Conservation (phyloP, 2,888 invertebrate species). For the Lypha dubia region DNA sequence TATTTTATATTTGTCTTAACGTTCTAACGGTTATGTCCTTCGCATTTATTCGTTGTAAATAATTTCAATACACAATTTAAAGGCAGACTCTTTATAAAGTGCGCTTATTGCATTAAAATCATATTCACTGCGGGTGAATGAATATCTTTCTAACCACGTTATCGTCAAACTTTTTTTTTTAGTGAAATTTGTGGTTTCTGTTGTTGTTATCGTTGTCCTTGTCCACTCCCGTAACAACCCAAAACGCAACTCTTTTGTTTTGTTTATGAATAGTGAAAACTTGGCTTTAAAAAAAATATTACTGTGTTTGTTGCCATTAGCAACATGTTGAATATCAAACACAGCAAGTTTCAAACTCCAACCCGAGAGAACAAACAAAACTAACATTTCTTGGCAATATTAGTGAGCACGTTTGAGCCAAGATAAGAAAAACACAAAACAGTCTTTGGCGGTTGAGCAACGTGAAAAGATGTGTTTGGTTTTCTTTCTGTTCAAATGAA, state of each 20-base stretch:
- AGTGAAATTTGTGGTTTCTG: conserved; percentile 5
- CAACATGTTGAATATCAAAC: conserved; percentile 74
- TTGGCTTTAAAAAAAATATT: conserved; percentile 48
- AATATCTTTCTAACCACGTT: conserved; percentile 62
- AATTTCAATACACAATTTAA: conserved; percentile 6
- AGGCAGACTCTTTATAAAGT: conserved; percentile 28
- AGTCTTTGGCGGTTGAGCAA: conserved; percentile 79
- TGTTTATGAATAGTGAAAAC: conserved; percentile 59
- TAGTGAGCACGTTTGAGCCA: conserved; percentile 31
- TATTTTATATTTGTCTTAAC: neutral
- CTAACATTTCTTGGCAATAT: conserved; percentile 68
- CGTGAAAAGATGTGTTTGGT: conserved; percentile 77
- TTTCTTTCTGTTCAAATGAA: conserved; percentile 65
- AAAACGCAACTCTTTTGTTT: conserved; percentile 46
- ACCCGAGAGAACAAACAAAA: conserved; percentile 61
- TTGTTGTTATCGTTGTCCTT: neutral
- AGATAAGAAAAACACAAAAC: conserved; percentile 66
- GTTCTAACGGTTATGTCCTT: neutral
- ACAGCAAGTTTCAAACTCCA: conserved; percentile 77
- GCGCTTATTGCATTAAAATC: conserved; percentile 53
- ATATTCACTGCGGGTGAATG: conserved; percentile 64
- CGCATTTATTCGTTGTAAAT: neutral
- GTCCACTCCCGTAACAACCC: conserved; percentile 17
- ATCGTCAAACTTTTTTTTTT: conserved; percentile 48
- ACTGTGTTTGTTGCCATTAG: conserved; percentile 48